Conservation (phyloP, 1,140 invertebrate genomes). For the Drosophila sturtevanti region DNA sequence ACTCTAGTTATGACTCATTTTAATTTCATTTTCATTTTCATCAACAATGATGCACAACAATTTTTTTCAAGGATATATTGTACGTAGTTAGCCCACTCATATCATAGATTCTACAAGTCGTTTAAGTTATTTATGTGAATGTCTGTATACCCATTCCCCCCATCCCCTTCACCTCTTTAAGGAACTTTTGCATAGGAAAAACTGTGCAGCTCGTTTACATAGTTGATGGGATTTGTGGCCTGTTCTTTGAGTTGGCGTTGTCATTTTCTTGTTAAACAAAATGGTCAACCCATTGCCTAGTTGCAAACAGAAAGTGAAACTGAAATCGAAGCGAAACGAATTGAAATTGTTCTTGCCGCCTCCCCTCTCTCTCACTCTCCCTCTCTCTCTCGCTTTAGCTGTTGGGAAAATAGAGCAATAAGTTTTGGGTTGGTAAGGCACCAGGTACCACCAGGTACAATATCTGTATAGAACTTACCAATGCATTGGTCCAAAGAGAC, state of each 20-base stretch:
- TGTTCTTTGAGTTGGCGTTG: slow-evolving; percentile 20
- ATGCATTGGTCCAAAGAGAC: background rate
- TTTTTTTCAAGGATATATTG: slow-evolving; percentile 37
- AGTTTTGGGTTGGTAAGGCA: slow-evolving; percentile 58
- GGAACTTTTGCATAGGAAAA: no score
- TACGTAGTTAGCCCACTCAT: slow-evolving; percentile 26
- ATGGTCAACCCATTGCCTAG: slow-evolving; percentile 54
- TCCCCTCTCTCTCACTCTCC: no score
- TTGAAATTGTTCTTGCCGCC: slow-evolving; percentile 6
- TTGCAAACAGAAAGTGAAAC: slow-evolving; percentile 66
- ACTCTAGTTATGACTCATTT: slow-evolving; percentile 2
- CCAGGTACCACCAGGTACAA: slow-evolving; percentile 10
- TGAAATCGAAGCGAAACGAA: slow-evolving; percentile 65
- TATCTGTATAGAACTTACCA: background rate
- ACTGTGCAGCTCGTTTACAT: slow-evolving; percentile 65
- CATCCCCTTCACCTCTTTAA: no score
- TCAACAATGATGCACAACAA: slow-evolving; percentile 24
- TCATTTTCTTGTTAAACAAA: slow-evolving; percentile 67
- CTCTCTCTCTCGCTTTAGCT: no score
- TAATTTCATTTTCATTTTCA: slow-evolving; percentile 37
- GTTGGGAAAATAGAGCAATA: slow-evolving; percentile 73
- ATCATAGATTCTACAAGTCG: slow-evolving; percentile 37
- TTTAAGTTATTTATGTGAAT: slow-evolving; percentile 64
- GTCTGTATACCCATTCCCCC: no score
- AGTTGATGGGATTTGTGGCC: slow-evolving; percentile 46